Evolutionary conservation across 2,888 invertebrate species (phyloP).

Genomic region (Anoncus sp.): DNA sequence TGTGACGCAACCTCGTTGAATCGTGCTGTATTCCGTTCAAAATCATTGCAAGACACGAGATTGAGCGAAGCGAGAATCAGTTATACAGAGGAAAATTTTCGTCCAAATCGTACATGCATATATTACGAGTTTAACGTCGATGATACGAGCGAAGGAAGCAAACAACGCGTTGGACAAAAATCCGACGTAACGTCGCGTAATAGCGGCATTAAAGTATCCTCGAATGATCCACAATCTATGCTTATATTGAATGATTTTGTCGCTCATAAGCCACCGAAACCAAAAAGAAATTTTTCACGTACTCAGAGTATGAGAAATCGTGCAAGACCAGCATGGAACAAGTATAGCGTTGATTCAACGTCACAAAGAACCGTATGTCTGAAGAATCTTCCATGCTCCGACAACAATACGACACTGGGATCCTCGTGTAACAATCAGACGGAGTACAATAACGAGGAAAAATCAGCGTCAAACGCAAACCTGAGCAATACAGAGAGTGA

Average conservation of each 20-base stretch:
- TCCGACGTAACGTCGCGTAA: conserved; percentile 68
- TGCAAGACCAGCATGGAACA: conserved; percentile 78
- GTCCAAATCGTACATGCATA: conserved; percentile 69
- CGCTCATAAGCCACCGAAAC: conserved; percentile 90
- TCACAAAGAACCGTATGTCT: conserved; percentile 56
- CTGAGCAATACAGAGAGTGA: conserved; percentile 3
- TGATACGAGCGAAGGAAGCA: conserved; percentile 64
- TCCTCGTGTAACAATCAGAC: conserved; percentile 12
- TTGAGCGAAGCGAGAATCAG: conserved; percentile 68
- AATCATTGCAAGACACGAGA: conserved; percentile 83
- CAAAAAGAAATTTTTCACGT: conserved; percentile 80
- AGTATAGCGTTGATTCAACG: conserved; percentile 70
- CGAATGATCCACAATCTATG: conserved; percentile 77
- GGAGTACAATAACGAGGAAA: conserved; percentile 43
- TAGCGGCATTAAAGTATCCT: conserved; percentile 68
- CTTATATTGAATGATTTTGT: conserved; percentile 83
- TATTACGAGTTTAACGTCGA: conserved; percentile 78
- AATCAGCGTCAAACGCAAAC: not conserved
- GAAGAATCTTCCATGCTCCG: conserved; percentile 60
- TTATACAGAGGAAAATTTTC: conserved; percentile 69
- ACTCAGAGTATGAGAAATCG: conserved; percentile 80
- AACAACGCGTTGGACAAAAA: conserved; percentile 55
- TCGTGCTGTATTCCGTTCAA: conserved; percentile 80
- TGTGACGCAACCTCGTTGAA: conserved; percentile 47
- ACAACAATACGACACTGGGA: conserved; percentile 30